A percentile compares a stretch with the other conserved stretches of the same genome.
Conservation (phyloP, 2,797 vertebrate genomes). For the Manis pentadactyla region DNA sequence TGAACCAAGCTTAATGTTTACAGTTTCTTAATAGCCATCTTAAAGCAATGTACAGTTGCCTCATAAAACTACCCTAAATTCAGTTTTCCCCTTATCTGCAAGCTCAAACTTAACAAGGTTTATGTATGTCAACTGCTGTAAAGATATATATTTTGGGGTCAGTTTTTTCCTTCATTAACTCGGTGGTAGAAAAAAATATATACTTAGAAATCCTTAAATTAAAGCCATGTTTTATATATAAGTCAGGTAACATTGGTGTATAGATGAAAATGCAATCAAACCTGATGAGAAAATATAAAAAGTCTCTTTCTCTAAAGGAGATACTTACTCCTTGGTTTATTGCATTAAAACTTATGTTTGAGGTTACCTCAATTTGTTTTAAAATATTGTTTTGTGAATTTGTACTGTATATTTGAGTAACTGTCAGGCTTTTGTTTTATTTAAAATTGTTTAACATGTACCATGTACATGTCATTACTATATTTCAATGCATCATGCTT, state of each 20-base stretch:
- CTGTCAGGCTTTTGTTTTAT: slow-evolving; percentile 91
- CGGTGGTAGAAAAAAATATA: slow-evolving; percentile 87
- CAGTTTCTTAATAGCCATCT: slow-evolving; percentile 88
- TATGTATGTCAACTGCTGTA: slow-evolving; percentile 87
- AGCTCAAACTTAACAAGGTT: slow-evolving; percentile 82
- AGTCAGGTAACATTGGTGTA: slow-evolving; percentile 88
- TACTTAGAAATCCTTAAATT: slow-evolving; percentile 88
- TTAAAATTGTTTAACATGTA: slow-evolving; percentile 91
- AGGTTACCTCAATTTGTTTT: slow-evolving; percentile 90
- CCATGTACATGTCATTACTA: slow-evolving; percentile 91
- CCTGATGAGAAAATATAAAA: slow-evolving; percentile 79
- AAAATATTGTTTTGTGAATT: slow-evolving; percentile 88
- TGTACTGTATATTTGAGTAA: slow-evolving; percentile 91
- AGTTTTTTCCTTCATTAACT: slow-evolving; percentile 88
- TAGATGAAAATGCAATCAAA: slow-evolving; percentile 87
- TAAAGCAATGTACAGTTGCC: slow-evolving; percentile 84
- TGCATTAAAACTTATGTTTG: slow-evolving; percentile 89
- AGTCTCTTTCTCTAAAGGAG: slow-evolving; percentile 83
- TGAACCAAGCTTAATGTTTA: slow-evolving; percentile 88
- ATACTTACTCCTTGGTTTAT: slow-evolving; percentile 87
- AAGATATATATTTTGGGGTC: slow-evolving; percentile 89
- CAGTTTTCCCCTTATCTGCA: slow-evolving; percentile 74
- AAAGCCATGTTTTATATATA: slow-evolving; percentile 91
- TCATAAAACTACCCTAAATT: slow-evolving; percentile 75
- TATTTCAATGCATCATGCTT: slow-evolving; percentile 92